A percentile compares a stretch with the other conserved stretches of the same genome.
Conservation (phyloP, 1,140 invertebrate species). For the Ganaspis sp. region DNA sequence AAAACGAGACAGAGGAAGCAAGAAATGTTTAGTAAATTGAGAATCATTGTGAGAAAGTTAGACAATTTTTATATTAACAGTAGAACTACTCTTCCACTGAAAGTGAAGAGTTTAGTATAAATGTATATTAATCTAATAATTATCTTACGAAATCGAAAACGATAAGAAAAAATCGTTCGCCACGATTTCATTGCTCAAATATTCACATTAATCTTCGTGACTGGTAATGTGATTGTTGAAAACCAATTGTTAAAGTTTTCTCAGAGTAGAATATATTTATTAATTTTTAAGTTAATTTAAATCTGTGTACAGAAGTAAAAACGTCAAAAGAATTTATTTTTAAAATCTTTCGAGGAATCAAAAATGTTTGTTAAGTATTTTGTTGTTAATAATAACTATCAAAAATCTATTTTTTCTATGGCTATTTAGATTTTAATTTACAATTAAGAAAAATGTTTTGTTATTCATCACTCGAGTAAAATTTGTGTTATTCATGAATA, state of each 20-base stretch:
- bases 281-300: background rate
- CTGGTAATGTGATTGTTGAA: background rate
- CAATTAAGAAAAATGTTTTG: no score
- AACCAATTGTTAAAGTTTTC: background rate
- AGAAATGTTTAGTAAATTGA: constrained; percentile 13
- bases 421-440: no score
- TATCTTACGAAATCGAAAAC: background rate
- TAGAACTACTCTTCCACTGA: background rate
- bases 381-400: no score
- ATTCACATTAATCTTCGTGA: background rate
- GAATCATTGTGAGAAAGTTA: background rate
- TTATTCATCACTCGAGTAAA: no score
- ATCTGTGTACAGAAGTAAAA: background rate
- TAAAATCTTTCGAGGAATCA: no score
- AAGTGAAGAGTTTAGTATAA: background rate
- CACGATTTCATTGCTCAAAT: constrained; percentile 27
- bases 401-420: no score
- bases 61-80: background rate
- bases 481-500: no score
- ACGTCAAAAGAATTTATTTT: background rate
- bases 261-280: background rate
- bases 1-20: constrained; percentile 43
- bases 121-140: background rate
- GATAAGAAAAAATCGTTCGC: background rate
- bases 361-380: no score